Evolutionary conservation across 2,113 vertebrate genomes (phyloP).

Genomic region (Hemicordylus capensis): DNA sequence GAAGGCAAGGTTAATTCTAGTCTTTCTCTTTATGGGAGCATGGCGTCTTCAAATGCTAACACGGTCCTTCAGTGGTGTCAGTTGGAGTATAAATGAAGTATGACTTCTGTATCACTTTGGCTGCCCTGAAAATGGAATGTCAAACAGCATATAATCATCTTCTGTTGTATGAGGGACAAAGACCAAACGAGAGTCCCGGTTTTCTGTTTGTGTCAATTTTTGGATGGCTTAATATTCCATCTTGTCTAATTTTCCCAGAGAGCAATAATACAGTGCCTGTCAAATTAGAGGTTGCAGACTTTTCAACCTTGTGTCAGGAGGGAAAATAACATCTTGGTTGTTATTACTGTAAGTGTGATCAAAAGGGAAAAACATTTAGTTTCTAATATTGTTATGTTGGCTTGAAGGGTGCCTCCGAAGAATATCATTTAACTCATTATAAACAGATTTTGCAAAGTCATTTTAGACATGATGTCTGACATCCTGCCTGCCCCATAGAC

Average conservation of each 20-base stretch:
- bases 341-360: conserved; percentile 72
- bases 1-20: conserved; percentile 69
- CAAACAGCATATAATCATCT: conserved; percentile 76
- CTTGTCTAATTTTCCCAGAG: conserved; percentile 73
- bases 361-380: conserved; percentile 67
- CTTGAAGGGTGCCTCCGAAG: conserved; percentile 64
- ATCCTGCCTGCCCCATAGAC: background rate
- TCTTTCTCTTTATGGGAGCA: conserved; percentile 61
- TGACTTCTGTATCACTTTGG: conserved; percentile 67
- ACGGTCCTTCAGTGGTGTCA: conserved; percentile 56
- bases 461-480: conserved; percentile 53
- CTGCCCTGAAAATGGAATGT: conserved; percentile 75
- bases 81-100: conserved; percentile 69
- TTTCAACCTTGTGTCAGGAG: conserved; percentile 73
- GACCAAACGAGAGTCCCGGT: conserved; percentile 66
- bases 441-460: conserved; percentile 63
- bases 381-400: conserved; percentile 58
- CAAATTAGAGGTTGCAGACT: conserved; percentile 77
- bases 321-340: conserved; percentile 40
- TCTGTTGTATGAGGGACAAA: conserved; percentile 65
- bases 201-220: conserved; percentile 79
- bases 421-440: conserved; percentile 77
- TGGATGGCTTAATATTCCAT: conserved; percentile 79
- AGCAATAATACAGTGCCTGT: conserved; percentile 77
- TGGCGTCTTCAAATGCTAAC: conserved; percentile 61